Conservation (phyloP, 2,888 invertebrate genomes). For the Lamproptera curius region DNA sequence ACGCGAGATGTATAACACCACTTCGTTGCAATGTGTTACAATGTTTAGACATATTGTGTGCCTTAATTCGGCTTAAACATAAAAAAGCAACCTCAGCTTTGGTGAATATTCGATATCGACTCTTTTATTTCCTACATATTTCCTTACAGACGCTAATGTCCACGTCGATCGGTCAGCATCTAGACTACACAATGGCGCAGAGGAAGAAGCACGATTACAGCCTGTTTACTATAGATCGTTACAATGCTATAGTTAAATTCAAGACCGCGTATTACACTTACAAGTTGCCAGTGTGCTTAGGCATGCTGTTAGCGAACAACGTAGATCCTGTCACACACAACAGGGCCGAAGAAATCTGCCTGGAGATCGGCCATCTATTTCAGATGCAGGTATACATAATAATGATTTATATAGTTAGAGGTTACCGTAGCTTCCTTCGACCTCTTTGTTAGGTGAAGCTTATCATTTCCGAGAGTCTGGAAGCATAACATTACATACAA, state of each 20-base stretch:
- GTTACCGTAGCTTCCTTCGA: too few species aligned
- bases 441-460: too few species aligned
- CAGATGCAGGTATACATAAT: conserved; percentile 92
- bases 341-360: conserved; percentile 86
- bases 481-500: too few species aligned
- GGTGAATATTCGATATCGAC: too few species aligned
- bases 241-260: conserved; percentile 89
- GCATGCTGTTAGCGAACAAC: conserved; percentile 87
- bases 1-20: too few species aligned
- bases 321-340: conserved; percentile 82
- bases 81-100: too few species aligned
- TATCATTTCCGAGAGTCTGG: too few species aligned
- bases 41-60: too few species aligned
- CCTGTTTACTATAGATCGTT: conserved; percentile 87
- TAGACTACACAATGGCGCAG: conserved; percentile 84
- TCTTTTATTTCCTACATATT: too few species aligned
- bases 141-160: conserved; percentile 66
- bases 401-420: too few species aligned
- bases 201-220: conserved; percentile 45
- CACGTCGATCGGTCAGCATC: conserved; percentile 87
- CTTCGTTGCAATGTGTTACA: too few species aligned
- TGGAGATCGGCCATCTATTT: conserved; percentile 94
- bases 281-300: conserved; percentile 90
- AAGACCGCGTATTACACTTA: conserved; percentile 95
- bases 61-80: too few species aligned